These are phyloP conservation scores for Anabas testudineus DNA, from an alignment of 2,797 vertebrate genomes.

Conservation along the genomic window DNA sequence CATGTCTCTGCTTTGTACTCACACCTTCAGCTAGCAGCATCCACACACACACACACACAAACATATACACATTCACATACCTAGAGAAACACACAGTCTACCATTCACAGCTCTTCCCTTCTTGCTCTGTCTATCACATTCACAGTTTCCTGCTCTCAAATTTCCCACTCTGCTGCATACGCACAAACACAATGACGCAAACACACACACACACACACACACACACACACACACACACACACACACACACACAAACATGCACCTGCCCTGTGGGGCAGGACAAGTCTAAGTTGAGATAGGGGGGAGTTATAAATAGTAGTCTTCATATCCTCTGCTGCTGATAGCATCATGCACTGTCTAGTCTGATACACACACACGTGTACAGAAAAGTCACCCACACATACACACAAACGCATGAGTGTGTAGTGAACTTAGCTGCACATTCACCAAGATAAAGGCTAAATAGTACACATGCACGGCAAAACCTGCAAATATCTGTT, in stretches of 20 bases:
- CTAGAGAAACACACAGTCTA: conserved; percentile 4
- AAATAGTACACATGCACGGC: background rate
- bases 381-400: conserved; percentile 2
- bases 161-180: conserved; percentile 45
- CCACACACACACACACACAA: conserved; percentile 17
- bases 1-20: conserved; percentile 61
- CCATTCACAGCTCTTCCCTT: conserved; percentile 29
- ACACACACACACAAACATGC: conserved; percentile 38
- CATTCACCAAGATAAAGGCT: conserved; percentile 11
- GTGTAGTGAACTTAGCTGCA: conserved; percentile 1
- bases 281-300: conserved; percentile 71
- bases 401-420: conserved; percentile 17
- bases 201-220: background rate
- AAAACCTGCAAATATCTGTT: conserved; percentile 30
- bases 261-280: conserved; percentile 64
- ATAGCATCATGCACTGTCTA: conserved; percentile 75
- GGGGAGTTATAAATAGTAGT: conserved; percentile 77
- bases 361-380: conserved; percentile 56
- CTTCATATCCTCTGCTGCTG: conserved; percentile 78
- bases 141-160: conserved; percentile 46
- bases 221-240: too few species aligned
- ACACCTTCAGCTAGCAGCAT: conserved; percentile 40
- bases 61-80: background rate
- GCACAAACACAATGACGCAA: conserved; percentile 15
- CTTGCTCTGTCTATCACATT: conserved; percentile 44